Evolutionary conservation across 2,888 invertebrate species (phyloP), one percentile per base, ranked within the genome.

Genomic region (Norana najaformis): DNA sequence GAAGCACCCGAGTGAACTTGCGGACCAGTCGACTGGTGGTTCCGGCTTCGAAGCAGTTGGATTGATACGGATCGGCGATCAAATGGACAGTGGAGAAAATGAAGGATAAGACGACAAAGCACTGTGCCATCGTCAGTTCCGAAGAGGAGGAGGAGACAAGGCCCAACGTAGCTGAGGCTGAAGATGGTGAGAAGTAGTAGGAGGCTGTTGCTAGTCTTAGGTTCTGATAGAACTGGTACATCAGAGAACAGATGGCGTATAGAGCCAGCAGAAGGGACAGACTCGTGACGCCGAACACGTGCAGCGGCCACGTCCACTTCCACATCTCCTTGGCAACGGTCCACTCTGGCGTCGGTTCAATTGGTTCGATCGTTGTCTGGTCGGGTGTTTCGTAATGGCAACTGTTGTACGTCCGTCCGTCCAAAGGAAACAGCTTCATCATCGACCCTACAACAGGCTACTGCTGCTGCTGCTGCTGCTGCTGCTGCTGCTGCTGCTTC

Each of bases 221-320:
- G 30, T 69, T 69, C 4, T 69, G 69, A 8, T 96, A 95, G 93
- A 96, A 95, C 92, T 96, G 95, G 92, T 96, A 95, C 91, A 96
- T 94, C 92, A 96, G 95, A 89, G 96, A 95, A 93, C 96, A 95
- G 93, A 96, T 95, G 88, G 96, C 95, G 94, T 96, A 96, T 93
- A 96, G 95, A 90, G 96, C 95, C 90, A 96, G 95, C 93, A 96
- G 94, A 93, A 95, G 95, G 94, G 96, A 96, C 90, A 96, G 95
- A 91, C 95, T 95, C 90, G 95, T 96, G 92, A 96, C 95, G 88
- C 96, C 96, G 92, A 96, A 96, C 34, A 95, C 95, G 93, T 96
- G 96, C 83, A 96, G 93, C 89, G 95, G 94, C 94, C 96, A 96
- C 83, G 95, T 95, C 95, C 96, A 96, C 92, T 94, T 94, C 92